phyloP scores from a whole-genome alignment of 2,113 vertebrate genomes.

The Ptyas mucosa region DNA sequence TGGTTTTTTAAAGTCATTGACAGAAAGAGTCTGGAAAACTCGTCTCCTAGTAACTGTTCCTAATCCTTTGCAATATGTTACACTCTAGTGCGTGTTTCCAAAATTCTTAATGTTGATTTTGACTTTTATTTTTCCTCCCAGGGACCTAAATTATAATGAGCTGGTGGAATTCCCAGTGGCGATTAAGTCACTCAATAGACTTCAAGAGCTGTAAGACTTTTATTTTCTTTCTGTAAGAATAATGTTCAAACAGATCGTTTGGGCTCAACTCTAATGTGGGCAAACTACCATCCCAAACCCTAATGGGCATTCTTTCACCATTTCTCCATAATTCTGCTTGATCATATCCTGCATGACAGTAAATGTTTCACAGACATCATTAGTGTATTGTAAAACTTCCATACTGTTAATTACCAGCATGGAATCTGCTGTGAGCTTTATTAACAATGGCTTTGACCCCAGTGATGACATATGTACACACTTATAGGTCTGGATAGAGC shows the following conservation, averaged over 20 bases:
- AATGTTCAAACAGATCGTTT: neutral
- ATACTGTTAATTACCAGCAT: neutral
- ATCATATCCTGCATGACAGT: neutral
- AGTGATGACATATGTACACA: neutral
- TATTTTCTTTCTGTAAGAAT: conserved; percentile 33
- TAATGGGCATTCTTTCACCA: neutral
- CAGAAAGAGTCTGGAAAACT: conserved; percentile 48
- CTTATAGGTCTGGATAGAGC: neutral
- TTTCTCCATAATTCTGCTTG: conserved; percentile 1
- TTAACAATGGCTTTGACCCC: neutral
- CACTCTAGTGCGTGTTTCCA: neutral
- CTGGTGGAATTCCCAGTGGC: conserved; percentile 89
- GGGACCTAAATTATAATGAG: conserved; percentile 93
- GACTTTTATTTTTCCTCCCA: conserved; percentile 61
- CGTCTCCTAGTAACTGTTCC: conserved; percentile 48
- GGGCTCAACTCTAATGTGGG: neutral
- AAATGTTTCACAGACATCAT: conserved; percentile 4
- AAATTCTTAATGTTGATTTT: conserved; percentile 34
- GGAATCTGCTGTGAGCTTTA: neutral
- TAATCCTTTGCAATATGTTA: conserved; percentile 38
- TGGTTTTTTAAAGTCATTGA: conserved; percentile 46
- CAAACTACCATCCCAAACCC: neutral
- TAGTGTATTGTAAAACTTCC: neutral
- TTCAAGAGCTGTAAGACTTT: conserved; percentile 91
- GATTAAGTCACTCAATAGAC: conserved; percentile 86